Base-by-base conservation (phyloP, 2,888 invertebrate species). In the Anagyrus pseudococci region DNA sequence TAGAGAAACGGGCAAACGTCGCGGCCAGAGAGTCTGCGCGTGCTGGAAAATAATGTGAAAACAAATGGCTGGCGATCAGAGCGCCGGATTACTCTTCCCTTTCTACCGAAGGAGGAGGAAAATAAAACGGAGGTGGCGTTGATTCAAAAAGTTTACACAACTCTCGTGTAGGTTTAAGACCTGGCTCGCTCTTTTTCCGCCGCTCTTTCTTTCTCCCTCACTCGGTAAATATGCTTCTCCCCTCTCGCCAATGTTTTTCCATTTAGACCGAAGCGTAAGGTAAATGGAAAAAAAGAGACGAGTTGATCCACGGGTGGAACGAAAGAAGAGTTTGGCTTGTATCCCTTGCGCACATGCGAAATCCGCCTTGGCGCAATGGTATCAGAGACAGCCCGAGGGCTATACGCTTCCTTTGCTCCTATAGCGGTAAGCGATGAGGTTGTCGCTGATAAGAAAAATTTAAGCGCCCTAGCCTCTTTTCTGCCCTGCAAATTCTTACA, bases 131-230 rank as follows among this genome's bases (percentile, higher is more conserved):
- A 62, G 43, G 66, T 62, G 29, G 40, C 66, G 67, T 68, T 68
- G 72, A 75, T 73, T 69, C 68, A 62, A 71, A 71, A 73, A 74
- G 71, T 74, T 72, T 69, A 50, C 65, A 58, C 44, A 71, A 66
- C 67, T 73, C 67, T 68, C 58, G 48, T 10, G 4, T 61, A 60
- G 67, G 68, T 64, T 65, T 55, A 44, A 10, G 41, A 48, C 41
- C 49, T 26, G 6, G 20, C 37, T 13, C 43, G 41, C 47, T 50
- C 52, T 46, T 29, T 17, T 19, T 44, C n/a, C 26, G 33, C n/a
- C 43, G 41, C 47, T 50, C 52, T 46, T 29, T 17, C 22, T 44
- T 50, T 20, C 43, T 25, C n/a, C 15, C 23, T 26, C 29, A 23
- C 37, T 13, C 33, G 52, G 44, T 23, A 10, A 15, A 26, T 25